These are phyloP conservation scores for Mellilla xanthometata DNA, from an alignment of 2,888 invertebrate genomes.

Conservation along the genomic window DNA sequence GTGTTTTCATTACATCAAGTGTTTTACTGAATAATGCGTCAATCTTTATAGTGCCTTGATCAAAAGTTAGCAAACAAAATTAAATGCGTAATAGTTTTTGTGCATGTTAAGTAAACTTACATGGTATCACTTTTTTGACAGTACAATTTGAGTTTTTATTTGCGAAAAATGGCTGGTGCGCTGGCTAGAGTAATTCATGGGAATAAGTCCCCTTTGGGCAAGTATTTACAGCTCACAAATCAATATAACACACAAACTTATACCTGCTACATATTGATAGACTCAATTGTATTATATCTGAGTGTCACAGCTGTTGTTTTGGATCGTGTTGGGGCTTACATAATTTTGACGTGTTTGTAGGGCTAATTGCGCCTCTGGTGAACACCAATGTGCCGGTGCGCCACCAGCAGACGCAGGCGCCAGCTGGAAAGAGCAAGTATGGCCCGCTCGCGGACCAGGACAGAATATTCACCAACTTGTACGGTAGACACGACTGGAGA, in stretches of 20 bases:
- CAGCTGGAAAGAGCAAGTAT: slow-evolving; percentile 85
- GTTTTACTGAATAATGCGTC: too few species aligned
- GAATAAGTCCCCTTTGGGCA: slow-evolving; percentile 84
- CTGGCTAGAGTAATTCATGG: slow-evolving; percentile 85
- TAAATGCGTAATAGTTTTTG: too few species aligned
- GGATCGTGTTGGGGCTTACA: slow-evolving; percentile 58
- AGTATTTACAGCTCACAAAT: slow-evolving; percentile 39
- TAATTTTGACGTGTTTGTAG: slow-evolving; percentile 77
- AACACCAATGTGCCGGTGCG: slow-evolving; percentile 73
- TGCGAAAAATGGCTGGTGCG: slow-evolving; percentile 87
- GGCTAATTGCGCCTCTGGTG: slow-evolving; percentile 71
- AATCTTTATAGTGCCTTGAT: too few species aligned
- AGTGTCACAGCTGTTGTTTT: slow-evolving; percentile 32
- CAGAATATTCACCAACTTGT: slow-evolving; percentile 98
- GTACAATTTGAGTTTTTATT: not conserved
- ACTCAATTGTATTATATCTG: not conserved
- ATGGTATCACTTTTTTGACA: too few species aligned
- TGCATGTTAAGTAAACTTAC: too few species aligned
- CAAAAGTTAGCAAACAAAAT: too few species aligned
- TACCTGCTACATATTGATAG: not conserved
- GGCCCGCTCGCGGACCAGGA: slow-evolving; percentile 95
- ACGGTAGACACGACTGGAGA: slow-evolving; percentile 98
- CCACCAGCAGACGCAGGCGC: slow-evolving; percentile 83
- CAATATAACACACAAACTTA: not conserved
- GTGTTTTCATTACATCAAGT: too few species aligned